Evolutionary conservation across 2,113 vertebrate genomes (phyloP).

Genomic region (Podarcis raffonei): DNA sequence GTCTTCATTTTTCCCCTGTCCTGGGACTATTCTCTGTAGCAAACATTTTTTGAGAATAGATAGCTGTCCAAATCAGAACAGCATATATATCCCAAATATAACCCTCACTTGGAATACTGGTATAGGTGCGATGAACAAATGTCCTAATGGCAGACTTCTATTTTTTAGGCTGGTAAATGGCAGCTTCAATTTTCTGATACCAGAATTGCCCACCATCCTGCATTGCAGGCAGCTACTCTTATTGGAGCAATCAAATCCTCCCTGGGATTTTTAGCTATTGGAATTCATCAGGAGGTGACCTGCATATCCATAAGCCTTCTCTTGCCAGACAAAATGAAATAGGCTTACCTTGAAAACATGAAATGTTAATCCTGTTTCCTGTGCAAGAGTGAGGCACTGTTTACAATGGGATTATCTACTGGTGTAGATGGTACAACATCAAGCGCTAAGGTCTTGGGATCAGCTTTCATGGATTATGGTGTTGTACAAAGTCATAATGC

Average conservation of each 20-base stretch:
- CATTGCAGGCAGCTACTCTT: not conserved
- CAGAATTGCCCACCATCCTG: not conserved
- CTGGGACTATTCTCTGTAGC: too few relatives aligned
- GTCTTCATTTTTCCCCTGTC: too few relatives aligned
- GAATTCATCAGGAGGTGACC: constrained; percentile 45
- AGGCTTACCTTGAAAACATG: constrained; percentile 65
- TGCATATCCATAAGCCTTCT: constrained; percentile 47
- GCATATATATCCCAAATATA: not conserved
- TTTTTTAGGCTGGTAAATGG: not conserved
- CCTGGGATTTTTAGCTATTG: constrained; percentile 37
- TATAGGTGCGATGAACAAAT: not conserved
- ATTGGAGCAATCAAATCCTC: constrained; percentile 20
- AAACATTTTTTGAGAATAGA: not conserved
- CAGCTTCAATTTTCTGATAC: not conserved
- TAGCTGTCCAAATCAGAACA: not conserved
- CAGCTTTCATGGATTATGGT: constrained; percentile 43
- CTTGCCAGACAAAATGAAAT: constrained; percentile 61
- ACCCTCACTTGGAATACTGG: not conserved
- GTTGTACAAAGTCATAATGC: constrained; percentile 25
- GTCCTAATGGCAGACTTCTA: not conserved
- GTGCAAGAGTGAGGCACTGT: constrained; percentile 62
- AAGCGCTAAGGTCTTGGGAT: constrained; percentile 54
- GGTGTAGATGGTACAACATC: constrained; percentile 15
- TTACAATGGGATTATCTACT: constrained; percentile 64
- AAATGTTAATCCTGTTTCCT: constrained; percentile 69